phyloP scores from a whole-genome alignment of 2,888 invertebrate species.

The Xestia xanthographa region DNA sequence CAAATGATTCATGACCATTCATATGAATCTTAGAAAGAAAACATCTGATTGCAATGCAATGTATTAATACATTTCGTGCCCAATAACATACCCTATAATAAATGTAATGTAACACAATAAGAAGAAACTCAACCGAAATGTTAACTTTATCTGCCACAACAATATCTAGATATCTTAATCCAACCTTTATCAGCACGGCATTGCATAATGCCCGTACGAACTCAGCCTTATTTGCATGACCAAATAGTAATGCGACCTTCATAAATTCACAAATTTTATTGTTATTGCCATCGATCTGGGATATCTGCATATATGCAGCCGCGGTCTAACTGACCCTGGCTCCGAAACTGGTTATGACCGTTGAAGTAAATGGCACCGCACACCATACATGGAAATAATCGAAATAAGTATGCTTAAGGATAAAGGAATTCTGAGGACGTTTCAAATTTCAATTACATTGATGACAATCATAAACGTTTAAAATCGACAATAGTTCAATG shows the following conservation, averaged over 20 bases:
- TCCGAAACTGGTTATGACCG: conserved; percentile 38
- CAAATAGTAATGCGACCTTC: conserved; percentile 46
- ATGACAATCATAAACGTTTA: conserved; percentile 37
- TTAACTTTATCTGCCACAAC: conserved; percentile 27
- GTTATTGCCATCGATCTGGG: conserved; percentile 61
- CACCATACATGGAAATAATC: conserved; percentile 20
- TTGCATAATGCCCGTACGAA: conserved; percentile 48
- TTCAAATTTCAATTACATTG: conserved; percentile 37
- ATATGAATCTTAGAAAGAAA: background rate
- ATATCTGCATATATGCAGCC: conserved; percentile 55
- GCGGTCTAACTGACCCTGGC: conserved; percentile 56
- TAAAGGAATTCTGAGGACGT: conserved; percentile 29
- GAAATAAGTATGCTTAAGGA: conserved; percentile 23
- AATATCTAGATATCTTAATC: conserved; percentile 35
- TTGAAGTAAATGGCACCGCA: conserved; percentile 33
- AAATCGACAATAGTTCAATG: conserved; percentile 58
- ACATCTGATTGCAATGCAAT: background rate
- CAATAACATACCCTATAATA: background rate
- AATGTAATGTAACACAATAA: background rate
- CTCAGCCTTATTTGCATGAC: conserved; percentile 38
- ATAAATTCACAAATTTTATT: conserved; percentile 59
- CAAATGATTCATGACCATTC: background rate
- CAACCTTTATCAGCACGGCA: conserved; percentile 38
- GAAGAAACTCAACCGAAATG: conserved; percentile 2
- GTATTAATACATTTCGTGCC: background rate